These are phyloP conservation scores for Aptenodytes forsteri DNA, from an alignment of 2,113 vertebrate genomes.

Conservation along the genomic window DNA sequence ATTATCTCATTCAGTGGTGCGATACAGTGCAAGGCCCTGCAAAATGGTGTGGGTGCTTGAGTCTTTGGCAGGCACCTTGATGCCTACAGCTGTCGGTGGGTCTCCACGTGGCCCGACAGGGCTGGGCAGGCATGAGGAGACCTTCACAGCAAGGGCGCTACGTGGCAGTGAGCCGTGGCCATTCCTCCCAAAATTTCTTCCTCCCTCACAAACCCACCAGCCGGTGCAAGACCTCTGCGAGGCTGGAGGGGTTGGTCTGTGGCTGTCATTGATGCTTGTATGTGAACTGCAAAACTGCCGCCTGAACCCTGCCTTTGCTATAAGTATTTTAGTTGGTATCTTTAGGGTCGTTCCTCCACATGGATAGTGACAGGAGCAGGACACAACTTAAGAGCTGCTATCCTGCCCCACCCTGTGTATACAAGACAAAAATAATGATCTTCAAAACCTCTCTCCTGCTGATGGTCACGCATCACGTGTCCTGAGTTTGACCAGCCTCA, in stretches of 20 bases:
- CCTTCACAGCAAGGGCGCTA: neutral
- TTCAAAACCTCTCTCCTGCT: neutral
- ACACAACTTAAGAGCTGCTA: neutral
- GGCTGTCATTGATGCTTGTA: neutral
- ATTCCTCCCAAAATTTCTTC: accelerated
- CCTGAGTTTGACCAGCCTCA: neutral
- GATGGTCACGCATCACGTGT: neutral
- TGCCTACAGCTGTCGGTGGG: neutral
- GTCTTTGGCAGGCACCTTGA: neutral
- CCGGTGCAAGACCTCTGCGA: accelerated
- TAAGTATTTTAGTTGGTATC: neutral
- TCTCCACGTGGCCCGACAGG: accelerated
- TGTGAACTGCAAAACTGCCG: neutral
- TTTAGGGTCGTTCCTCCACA: neutral
- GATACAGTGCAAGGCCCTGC: neutral
- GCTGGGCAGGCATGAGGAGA: neutral
- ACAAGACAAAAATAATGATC: neutral
- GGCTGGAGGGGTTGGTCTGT: neutral
- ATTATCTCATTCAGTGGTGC: conserved; percentile 46
- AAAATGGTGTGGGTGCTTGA: neutral
- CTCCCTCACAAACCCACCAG: neutral
- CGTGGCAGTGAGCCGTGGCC: neutral
- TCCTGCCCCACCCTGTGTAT: neutral
- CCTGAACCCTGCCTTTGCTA: neutral
- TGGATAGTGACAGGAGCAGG: neutral